Evolutionary conservation across 2,113 vertebrate genomes (phyloP), one percentile per base, ranked within the genome.

Genomic region (Sinocyclocheilus rhinocerous): DNA sequence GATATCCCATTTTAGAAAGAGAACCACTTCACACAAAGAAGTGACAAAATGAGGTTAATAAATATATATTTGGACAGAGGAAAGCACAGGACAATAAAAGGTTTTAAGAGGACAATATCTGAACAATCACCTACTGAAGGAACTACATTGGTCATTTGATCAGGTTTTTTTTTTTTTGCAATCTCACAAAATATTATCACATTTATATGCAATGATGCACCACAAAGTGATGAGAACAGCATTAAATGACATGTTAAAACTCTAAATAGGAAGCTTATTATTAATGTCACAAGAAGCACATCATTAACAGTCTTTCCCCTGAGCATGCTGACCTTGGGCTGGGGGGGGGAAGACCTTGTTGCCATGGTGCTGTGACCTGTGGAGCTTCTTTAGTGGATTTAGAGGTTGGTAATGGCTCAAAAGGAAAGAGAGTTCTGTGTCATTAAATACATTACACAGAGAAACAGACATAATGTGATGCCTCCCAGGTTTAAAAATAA

Each of bases 341-440:
- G 1, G 20, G 42, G 36, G 33, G 48, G 52, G 15, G 80, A 11
- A 4, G 72, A 48, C 48, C n/a, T 26, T n/a, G 86, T 88, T 69
- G 72, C 70, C 69, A 88, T 85, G 84, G 84, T 12, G 75, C 42
- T 55, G 2, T 33, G 72, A 85, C 76, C 61, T 69, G 20, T 18
- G 4, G 67, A 79, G 48, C 50, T 72, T 57, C 84, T 69, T 73
- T n/a, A 26, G 84, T 78, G 84, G 48, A 33, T 61, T 85, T 29
- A 83, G 80, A 67, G 84, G 76, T 80, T 48, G 80, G 52, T 88
- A 86, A 88, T 86, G 84, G 86, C 72, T 80, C 50, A 72, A 76
- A 85, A 85, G 69, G 72, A 77, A 57, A 7, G 73, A 82, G 67
- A 88, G 63, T 69, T 36, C 75, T 70, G 72, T 88, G 87, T 85